Evolutionary conservation across 2,113 vertebrate genomes (phyloP), one percentile per base, ranked within the genome.

Genomic region (Tamias sibiricus): DNA sequence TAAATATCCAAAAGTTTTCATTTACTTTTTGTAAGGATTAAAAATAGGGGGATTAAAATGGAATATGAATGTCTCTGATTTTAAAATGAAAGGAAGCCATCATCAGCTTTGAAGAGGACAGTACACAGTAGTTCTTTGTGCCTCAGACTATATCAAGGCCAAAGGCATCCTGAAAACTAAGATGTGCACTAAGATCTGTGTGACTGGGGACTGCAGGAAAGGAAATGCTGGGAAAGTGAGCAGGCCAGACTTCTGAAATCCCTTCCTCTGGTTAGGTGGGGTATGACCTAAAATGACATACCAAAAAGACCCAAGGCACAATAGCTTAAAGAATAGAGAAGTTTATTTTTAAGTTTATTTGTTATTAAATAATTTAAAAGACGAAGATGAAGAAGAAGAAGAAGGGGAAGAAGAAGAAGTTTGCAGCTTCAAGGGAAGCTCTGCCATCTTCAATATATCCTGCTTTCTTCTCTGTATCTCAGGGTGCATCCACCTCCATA

Each of bases 1-100:
- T 94, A 97, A 97, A 96, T 90, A 97, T 57, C 42, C 52, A 54
- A 44, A 90, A 68, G 44, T 91, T 96, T 97, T 94, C 35, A 62
- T 83, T 95, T 96, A 81, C 62, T 96, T 95, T 93, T 62, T 57
- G 66, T 88, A 89, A 80, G 52, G 59, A 94, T 76, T 95, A 80
- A 97, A 97, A 96, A 72, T 71, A 93, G 9, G 16, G 68, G 14
- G 17, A 64, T 35, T 68, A 68, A 83, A 91, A 47, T 40, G 32
- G 86, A 89, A 84, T 91, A 62, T 84, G 80, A 81, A 57, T 72
- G 32, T 62, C 24, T 35, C 40, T 94, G 57, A 62, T 93, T 94
- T 72, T 85, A 87, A 96, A 94, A 76, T 57, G 89, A 95, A 92
- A 91, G 32, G 66, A 57, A 93, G 64, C 0, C 17, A 76, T 64